phyloP scores from a whole-genome alignment of 2,113 vertebrate genomes.

The Macheiramphus alcinus region DNA sequence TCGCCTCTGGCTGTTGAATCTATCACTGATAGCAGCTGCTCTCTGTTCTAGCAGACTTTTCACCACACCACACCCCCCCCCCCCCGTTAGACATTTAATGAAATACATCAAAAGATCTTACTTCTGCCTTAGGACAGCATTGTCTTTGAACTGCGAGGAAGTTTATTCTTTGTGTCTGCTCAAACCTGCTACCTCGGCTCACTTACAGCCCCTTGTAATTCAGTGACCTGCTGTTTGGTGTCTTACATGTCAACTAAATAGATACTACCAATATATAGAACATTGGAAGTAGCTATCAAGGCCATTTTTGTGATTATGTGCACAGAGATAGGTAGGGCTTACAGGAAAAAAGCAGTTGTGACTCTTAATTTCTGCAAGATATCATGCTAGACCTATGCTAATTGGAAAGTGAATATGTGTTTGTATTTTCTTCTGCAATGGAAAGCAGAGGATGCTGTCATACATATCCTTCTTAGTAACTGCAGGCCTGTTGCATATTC shows the following conservation, averaged over 20 bases:
- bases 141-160: neutral
- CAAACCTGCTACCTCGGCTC: neutral
- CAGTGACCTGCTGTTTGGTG: neutral
- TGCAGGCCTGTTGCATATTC: neutral
- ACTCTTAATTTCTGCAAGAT: neutral
- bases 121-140: neutral
- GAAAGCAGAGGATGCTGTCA: neutral
- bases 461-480: neutral
- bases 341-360: neutral
- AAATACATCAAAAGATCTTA: neutral
- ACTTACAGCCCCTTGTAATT: neutral
- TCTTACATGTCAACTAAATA: neutral
- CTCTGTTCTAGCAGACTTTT: neutral
- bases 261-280: neutral
- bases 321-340: neutral
- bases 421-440: neutral
- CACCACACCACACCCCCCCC: neutral
- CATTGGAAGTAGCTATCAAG: neutral
- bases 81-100: neutral
- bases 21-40: neutral
- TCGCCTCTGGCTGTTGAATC: neutral
- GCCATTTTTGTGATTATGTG: neutral
- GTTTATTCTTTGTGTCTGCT: neutral
- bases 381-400: neutral
- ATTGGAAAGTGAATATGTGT: neutral